A percentile compares a stretch with the other conserved stretches of the same genome.
phyloP scores from a whole-genome alignment of 2,797 vertebrate species.

The Eupleurogrammus muticus region DNA sequence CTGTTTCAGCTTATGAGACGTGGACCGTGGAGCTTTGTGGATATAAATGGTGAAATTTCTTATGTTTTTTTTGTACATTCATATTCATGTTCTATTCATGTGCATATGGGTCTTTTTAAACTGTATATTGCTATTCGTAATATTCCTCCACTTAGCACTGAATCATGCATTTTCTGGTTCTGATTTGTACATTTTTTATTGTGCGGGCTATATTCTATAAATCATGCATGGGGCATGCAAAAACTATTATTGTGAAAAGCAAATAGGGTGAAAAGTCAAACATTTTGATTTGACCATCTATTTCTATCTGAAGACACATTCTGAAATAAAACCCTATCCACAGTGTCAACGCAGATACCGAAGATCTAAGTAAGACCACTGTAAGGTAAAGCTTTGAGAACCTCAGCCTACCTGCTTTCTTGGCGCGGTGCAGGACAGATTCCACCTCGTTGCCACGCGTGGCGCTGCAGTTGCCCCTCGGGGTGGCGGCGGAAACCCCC shows the following conservation, averaged over 20 bases:
- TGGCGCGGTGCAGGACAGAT: conserved; percentile 84
- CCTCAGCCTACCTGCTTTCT: conserved; percentile 72
- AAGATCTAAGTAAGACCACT: background rate
- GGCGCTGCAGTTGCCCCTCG: conserved; percentile 64
- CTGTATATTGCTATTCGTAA: too few relatives aligned
- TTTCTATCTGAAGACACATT: too few relatives aligned
- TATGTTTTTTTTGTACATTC: too few relatives aligned
- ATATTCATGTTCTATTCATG: too few relatives aligned
- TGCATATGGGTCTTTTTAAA: too few relatives aligned
- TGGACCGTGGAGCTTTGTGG: too few relatives aligned
- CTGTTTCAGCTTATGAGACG: too few relatives aligned
- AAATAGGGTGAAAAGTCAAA: background rate
- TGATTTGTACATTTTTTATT: too few relatives aligned
- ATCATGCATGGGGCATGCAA: background rate
- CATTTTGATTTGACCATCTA: background rate
- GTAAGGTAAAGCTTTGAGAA: conserved; percentile 6
- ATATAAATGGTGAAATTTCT: too few relatives aligned
- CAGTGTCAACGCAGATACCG: background rate
- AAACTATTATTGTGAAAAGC: background rate
- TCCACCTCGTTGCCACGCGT: conserved; percentile 78
- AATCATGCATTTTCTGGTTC: too few relatives aligned
- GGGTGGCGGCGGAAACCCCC: conserved; percentile 79
- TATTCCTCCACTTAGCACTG: too few relatives aligned
- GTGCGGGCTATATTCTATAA: background rate
- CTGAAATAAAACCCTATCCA: background rate